phyloP scores from a whole-genome alignment of 2,797 vertebrate genomes.

The Halcyon chelicuti region DNA sequence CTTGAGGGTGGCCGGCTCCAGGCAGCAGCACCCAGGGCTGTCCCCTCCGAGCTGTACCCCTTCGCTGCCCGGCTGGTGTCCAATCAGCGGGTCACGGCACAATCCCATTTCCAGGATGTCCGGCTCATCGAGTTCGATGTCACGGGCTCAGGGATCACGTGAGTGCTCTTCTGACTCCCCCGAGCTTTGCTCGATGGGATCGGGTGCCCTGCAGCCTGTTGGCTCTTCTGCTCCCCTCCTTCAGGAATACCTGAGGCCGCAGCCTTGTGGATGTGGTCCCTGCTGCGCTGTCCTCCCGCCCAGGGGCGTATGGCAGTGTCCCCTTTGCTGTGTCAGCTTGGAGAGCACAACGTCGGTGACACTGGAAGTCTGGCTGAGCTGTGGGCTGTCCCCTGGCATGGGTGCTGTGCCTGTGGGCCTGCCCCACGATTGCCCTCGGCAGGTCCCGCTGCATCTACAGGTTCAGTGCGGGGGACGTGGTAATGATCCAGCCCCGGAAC shows the following conservation, averaged over 20 bases:
- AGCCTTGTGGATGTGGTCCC: background rate
- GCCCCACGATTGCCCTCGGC: rapidly evolving
- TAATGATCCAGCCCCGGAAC: slow-evolving; percentile 89
- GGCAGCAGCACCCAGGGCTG: background rate
- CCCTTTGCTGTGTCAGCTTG: background rate
- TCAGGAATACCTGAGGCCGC: background rate
- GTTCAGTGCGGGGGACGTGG: slow-evolving; percentile 87
- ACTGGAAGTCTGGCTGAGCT: background rate
- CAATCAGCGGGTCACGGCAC: slow-evolving; percentile 86
- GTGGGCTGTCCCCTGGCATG: background rate
- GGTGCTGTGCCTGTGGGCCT: background rate
- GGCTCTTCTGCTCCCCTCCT: background rate
- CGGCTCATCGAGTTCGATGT: slow-evolving; percentile 92
- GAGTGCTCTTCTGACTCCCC: slow-evolving; percentile 48
- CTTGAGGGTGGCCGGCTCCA: background rate
- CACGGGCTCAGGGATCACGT: slow-evolving; percentile 86
- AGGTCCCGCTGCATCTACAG: slow-evolving; percentile 67
- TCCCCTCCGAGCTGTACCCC: slow-evolving; percentile 76
- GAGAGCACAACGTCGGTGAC: background rate
- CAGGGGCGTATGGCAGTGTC: background rate
- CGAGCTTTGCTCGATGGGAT: background rate
- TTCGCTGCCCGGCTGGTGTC: slow-evolving; percentile 84
- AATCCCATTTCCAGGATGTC: slow-evolving; percentile 92
- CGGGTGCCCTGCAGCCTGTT: background rate
- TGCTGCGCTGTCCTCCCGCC: background rate